phyloP scores from a whole-genome alignment of 2,113 vertebrate species.

The Hiodon tergisus region DNA sequence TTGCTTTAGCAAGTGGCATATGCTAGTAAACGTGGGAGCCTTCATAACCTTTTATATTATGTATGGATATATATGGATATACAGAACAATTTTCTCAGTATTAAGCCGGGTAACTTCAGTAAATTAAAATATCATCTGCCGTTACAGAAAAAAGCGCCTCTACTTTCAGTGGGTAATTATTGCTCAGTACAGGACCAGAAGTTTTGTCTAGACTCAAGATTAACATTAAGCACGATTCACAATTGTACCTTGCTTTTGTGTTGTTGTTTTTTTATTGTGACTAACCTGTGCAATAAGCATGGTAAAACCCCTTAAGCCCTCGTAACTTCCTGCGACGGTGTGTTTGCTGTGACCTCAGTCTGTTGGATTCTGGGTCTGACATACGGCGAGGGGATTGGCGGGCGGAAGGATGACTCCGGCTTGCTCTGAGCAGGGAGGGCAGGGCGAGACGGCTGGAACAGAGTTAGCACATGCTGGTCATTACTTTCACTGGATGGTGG shows the following conservation, averaged over 20 bases:
- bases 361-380: slow-evolving; percentile 2
- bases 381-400: not conserved
- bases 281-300: not conserved
- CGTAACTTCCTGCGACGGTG: not conserved
- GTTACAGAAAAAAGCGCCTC: not conserved
- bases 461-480: slow-evolving; percentile 9
- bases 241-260: not conserved
- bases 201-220: not conserved
- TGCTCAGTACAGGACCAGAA: not conserved
- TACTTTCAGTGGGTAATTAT: not conserved
- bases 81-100: too few relatives aligned
- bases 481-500: slow-evolving; percentile 6
- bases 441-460: not conserved
- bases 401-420: not conserved
- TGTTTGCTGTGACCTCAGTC: not conserved
- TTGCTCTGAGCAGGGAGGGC: not conserved
- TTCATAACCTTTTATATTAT: too few relatives aligned
- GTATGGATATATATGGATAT: too few relatives aligned
- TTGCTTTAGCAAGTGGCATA: too few relatives aligned
- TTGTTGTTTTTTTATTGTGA: not conserved
- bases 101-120: too few relatives aligned
- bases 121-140: too few relatives aligned
- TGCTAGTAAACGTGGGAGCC: too few relatives aligned
- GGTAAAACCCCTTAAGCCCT: not conserved
- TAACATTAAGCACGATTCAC: not conserved